These are phyloP conservation scores for Ectemnius cavifrons DNA, from an alignment of 2,888 invertebrate genomes.

Conservation along the genomic window DNA sequence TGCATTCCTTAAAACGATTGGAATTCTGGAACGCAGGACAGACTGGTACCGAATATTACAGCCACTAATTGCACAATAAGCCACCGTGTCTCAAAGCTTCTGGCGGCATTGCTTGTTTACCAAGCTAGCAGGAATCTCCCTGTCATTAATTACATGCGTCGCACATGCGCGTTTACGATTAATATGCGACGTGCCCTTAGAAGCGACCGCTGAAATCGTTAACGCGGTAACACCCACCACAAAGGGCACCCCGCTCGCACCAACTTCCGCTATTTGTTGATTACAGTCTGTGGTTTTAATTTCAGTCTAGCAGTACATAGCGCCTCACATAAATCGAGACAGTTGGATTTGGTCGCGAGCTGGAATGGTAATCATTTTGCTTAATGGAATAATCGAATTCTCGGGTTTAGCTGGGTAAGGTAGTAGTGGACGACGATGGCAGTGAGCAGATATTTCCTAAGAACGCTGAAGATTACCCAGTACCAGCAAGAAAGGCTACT, in stretches of 20 bases:
- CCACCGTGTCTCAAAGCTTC: slow-evolving; percentile 6
- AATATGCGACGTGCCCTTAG: slow-evolving; percentile 18
- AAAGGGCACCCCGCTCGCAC: neutral
- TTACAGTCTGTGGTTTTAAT: neutral
- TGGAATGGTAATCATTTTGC: no score
- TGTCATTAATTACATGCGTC: slow-evolving; percentile 38
- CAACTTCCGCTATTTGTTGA: no score
- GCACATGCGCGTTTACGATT: neutral
- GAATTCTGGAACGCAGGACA: neutral
- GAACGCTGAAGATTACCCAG: no score
- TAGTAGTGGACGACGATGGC: no score
- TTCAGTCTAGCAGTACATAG: neutral
- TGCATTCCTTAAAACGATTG: slow-evolving; percentile 40
- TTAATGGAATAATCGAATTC: no score
- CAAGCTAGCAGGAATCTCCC: slow-evolving; percentile 26
- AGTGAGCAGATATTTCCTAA: no score
- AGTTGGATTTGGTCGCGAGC: no score
- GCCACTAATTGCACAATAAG: slow-evolving; percentile 46
- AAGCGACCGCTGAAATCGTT: slow-evolving; percentile 27
- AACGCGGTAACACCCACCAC: slow-evolving; percentile 30
- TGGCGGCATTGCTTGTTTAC: neutral
- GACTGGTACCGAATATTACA: slow-evolving; percentile 27
- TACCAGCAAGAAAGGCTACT: no score
- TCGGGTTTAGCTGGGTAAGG: no score
- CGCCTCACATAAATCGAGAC: no score